Evolutionary conservation across 2,888 invertebrate genomes (phyloP), one percentile per base, ranked within the genome.

Genomic region (Pristionchus fissidentatus): DNA sequence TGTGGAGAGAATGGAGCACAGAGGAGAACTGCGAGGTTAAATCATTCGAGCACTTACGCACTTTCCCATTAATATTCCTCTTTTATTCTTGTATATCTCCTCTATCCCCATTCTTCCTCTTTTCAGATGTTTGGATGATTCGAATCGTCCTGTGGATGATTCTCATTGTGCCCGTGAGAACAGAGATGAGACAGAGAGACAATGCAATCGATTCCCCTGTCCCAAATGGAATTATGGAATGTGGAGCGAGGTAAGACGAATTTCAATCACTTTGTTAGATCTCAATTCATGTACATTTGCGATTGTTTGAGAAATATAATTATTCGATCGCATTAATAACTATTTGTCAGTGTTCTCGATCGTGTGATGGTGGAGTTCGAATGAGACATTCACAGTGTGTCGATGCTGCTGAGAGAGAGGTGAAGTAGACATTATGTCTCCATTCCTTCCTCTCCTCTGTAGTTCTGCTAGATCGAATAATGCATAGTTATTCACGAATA

Each of bases 341-440:
- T 60, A n/a, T 26, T n/a, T 90, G 89, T 57, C 88, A 93, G 93
- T 93, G 93, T 87, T 92, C 93, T 5, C 89, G 91, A 38, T 91
- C 92, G 0, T 94, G 94, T 88, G 93, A 93, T 79, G 93, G 93
- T 5, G 94, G 94, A 22, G 90, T 91, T 7, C 92, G 93, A 87
- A 90, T 91, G 83, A 88, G 93, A 4, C 91, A 92, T 49, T 93
- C 93, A 5, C 89, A 88, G 83, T 94, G 94, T 88, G 89, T 92
- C 57, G 93, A 93, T 87, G 90, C 90, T 4, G 88, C 91, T 22
- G 92, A 92, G 15, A 87, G 92, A 41, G 91, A 92, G 41, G 88
- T 93, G 13, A 41, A 19, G 8, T n/a, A n/a, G n/a, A n/a, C n/a
- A n/a, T n/a, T n/a, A n/a, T n/a, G n/a, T n/a, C n/a, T n/a, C 8